Base-by-base conservation (phyloP, 2,113 vertebrate genomes). In the Nibea coibor region DNA sequence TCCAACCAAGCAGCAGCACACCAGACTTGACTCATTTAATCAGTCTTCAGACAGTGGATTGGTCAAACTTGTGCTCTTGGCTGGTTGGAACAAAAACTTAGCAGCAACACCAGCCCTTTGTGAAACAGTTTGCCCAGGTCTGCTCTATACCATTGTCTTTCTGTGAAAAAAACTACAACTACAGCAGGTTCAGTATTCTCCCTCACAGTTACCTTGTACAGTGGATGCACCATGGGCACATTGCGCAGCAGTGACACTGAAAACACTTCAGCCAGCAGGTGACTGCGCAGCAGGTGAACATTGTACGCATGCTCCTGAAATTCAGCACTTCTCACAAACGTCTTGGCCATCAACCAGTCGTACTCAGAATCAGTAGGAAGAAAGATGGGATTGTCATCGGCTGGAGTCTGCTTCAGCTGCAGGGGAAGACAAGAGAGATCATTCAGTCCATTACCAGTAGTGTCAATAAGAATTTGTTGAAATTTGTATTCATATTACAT, bases 341-440 rank as follows among this genome's bases (percentile, higher is more conserved):
- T 86, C 87, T 96, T 96, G 57, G 95, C 95, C 57, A 89, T 62
- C 86, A 95, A 84, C 95, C 95, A 96, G 82, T 94, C 93, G 2
- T 92, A 92, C 54, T 91, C 75, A 5, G 83, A 75, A 45, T 96
- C 95, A 20, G 91, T 89, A 10, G 95, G 94, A 54, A 93, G 31
- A 87, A 96, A 96, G 80, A 96, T 88, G 1, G 93, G 90, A 48
- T 93, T 94, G 59, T 92, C 81, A 0, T 75, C 39, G 47, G 75
- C 83, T 14, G 94, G 90, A 45, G 19, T 66, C 81, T 94, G 93
- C 59, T 85, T 92, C 82, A 85, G 75, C 94, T 94, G 31, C 4
- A 78, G 7, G 11, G 26, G 2, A 26, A 54, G 20, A n/a, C 35
- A 17, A 22, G 20, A 1, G 12, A 2, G 11, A 3, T 10, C 3